phyloP scores from a whole-genome alignment of 2,888 invertebrate species.

The Drosophila bunnanda region DNA sequence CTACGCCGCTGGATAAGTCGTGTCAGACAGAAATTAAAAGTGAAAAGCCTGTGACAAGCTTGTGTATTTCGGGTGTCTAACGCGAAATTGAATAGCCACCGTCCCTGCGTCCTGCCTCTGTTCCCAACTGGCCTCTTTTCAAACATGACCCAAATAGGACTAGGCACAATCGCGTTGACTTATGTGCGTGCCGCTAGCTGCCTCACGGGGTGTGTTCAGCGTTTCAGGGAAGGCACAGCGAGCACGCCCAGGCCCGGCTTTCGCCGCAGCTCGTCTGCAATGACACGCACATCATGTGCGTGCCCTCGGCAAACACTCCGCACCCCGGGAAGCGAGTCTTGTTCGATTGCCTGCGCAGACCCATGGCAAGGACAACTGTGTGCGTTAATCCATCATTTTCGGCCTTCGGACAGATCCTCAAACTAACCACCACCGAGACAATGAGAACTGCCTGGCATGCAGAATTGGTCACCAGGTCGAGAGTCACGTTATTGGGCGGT shows the following conservation, averaged over 20 bases:
- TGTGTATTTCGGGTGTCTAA: background rate
- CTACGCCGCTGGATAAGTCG: constrained; percentile 10
- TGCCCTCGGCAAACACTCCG: constrained; percentile 15
- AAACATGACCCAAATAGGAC: constrained; percentile 76
- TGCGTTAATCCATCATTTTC: constrained; percentile 5
- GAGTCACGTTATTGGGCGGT: constrained; percentile 4
- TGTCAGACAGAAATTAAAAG: constrained; percentile 5
- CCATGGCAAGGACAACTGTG: background rate
- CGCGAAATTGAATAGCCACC: constrained; percentile 6
- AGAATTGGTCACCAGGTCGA: constrained; percentile 14
- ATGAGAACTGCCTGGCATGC: background rate
- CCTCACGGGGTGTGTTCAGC: constrained; percentile 26
- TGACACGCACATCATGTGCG: constrained; percentile 45
- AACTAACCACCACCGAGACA: background rate
- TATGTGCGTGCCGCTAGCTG: constrained; percentile 28
- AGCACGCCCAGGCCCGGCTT: background rate
- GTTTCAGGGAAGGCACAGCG: background rate
- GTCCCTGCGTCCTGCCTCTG: background rate
- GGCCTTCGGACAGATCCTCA: constrained; percentile 4
- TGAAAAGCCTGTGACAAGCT: constrained; percentile 2
- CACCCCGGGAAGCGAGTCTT: constrained; percentile 13
- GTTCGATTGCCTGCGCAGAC: constrained; percentile 14
- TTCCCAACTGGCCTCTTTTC: constrained; percentile 7
- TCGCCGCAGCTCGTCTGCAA: constrained; percentile 18
- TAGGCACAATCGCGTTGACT: constrained; percentile 43